Percentiles rank a stretch among this genome's conserved stretches.
Conservation (phyloP, 2,797 vertebrate genomes). For the Platyrinchus mystaceus region DNA sequence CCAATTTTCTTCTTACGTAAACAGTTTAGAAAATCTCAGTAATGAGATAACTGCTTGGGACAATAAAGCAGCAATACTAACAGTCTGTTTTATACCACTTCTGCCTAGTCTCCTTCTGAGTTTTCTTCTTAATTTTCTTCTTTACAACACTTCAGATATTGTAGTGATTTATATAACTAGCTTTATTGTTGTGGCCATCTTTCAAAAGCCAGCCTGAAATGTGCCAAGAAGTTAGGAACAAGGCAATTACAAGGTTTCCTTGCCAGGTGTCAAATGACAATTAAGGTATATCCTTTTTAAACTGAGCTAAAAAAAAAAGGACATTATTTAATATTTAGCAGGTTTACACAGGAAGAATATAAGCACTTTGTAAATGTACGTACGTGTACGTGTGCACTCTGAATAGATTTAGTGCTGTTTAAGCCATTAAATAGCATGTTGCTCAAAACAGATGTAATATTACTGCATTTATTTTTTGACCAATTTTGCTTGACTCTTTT, state of each 20-base stretch:
- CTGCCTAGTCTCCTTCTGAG: neutral
- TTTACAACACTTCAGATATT: neutral
- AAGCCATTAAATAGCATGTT: neutral
- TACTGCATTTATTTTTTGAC: neutral
- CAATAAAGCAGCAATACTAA: neutral
- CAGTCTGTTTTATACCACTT: neutral
- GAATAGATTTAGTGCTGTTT: neutral
- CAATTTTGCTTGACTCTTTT: neutral
- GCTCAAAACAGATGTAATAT: neutral
- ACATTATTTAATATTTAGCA: neutral
- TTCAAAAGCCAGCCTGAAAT: neutral
- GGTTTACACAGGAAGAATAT: neutral
- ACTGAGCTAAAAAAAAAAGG: neutral
- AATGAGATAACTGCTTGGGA: neutral
- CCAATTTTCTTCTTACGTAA: neutral
- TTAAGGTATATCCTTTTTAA: constrained; percentile 19
- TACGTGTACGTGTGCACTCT: neutral
- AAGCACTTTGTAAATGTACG: neutral
- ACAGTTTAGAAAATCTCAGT: neutral
- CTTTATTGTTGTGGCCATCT: neutral
- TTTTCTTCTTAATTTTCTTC: neutral
- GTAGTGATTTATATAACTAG: neutral
- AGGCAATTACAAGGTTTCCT: constrained; percentile 17
- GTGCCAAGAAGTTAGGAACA: neutral
- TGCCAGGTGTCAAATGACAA: constrained; percentile 29